phyloP scores from a whole-genome alignment of 2,797 vertebrate species.

The Hemibagrus guttatus region DNA sequence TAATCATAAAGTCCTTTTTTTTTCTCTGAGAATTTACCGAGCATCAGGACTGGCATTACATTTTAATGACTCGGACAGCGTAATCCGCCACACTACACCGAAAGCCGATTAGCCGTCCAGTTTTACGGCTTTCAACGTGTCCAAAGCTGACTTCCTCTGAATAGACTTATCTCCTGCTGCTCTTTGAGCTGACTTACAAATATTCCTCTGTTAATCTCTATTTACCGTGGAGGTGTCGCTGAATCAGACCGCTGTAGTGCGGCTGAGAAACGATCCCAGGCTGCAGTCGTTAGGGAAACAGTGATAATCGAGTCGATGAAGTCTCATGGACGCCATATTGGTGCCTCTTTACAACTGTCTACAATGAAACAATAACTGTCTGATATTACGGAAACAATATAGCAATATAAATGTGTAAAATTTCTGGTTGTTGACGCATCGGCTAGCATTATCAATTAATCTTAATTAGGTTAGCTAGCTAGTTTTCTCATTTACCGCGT shows the following conservation, averaged over 20 bases:
- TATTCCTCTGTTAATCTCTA: conserved; percentile 54
- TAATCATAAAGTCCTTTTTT: conserved; percentile 53
- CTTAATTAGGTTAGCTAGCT: neutral
- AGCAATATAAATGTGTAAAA: neutral
- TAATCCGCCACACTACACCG: conserved; percentile 54
- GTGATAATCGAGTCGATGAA: neutral
- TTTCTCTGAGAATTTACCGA: conserved; percentile 43
- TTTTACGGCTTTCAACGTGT: conserved; percentile 51
- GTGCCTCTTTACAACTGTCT: neutral
- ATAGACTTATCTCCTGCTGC: conserved; percentile 50
- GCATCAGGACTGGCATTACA: conserved; percentile 50
- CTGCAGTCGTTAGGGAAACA: neutral
- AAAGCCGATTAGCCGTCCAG: conserved; percentile 52
- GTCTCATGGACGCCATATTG: neutral
- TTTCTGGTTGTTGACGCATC: neutral
- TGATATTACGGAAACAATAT: too few relatives aligned
- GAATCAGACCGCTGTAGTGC: conserved; percentile 18
- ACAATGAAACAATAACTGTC: neutral
- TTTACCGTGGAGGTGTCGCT: conserved; percentile 43
- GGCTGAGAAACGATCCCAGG: too few relatives aligned
- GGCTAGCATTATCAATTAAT: neutral
- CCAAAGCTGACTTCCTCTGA: conserved; percentile 50
- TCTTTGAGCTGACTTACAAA: conserved; percentile 43
- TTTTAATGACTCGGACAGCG: conserved; percentile 57
- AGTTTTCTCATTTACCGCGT: neutral